Percentiles rank a stretch among this genome's conserved stretches.
Conservation (phyloP, 2,797 vertebrate species). For the Manis pentadactyla region DNA sequence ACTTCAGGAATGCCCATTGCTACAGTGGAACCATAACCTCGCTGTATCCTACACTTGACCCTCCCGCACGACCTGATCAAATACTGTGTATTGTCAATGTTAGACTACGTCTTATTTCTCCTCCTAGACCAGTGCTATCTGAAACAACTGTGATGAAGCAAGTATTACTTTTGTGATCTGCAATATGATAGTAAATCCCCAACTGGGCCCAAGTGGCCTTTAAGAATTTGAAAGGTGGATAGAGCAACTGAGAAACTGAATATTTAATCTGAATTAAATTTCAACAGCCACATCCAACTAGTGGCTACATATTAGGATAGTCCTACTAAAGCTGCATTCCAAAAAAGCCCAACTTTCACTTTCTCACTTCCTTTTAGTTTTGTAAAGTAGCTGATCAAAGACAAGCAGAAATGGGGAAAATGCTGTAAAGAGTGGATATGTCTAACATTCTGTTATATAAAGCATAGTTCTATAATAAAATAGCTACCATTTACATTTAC, state of each 20-base stretch:
- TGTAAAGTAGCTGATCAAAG: not conserved
- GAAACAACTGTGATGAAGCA: not conserved
- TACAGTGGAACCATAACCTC: not conserved
- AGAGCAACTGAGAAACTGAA: constrained; percentile 7
- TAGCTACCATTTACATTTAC: not conserved
- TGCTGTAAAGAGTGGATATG: not conserved
- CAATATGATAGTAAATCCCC: not conserved
- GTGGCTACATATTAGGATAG: not conserved
- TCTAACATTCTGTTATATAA: not conserved
- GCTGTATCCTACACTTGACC: not conserved
- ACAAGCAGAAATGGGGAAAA: not conserved
- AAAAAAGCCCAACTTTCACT: constrained; percentile 27
- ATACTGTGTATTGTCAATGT: not conserved
- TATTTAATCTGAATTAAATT: constrained; percentile 29
- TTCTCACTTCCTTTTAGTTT: constrained; percentile 36
- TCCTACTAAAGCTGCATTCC: not conserved
- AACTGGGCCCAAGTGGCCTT: not conserved
- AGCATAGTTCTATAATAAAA: not conserved
- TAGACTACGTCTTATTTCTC: not conserved
- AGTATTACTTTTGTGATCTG: not conserved
- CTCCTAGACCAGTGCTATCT: not conserved
- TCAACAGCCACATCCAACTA: not conserved
- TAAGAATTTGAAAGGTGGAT: not conserved
- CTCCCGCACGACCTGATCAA: not conserved
- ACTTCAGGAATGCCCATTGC: not conserved